Evolutionary conservation across 2,888 invertebrate species (phyloP).

Genomic region (Rutpela maculata): DNA sequence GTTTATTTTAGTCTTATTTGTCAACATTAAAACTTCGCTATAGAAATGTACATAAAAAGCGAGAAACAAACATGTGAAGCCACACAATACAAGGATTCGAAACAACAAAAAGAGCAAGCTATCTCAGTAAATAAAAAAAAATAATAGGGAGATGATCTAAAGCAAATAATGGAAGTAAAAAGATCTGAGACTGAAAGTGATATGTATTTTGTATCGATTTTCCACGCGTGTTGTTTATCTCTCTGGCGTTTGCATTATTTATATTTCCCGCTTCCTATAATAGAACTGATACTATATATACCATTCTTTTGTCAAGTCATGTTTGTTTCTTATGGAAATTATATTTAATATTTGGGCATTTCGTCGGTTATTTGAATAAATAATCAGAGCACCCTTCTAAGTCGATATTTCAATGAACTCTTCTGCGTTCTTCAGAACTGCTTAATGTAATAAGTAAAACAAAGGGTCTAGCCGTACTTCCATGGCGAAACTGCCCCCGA

Average conservation of each 20-base stretch:
- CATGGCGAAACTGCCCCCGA: too few species aligned
- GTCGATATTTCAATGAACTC: too few species aligned
- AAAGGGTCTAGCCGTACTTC: too few species aligned
- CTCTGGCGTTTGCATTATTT: background rate
- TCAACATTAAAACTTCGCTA: too few species aligned
- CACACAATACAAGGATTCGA: background rate
- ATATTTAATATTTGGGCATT: too few species aligned
- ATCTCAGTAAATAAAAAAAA: background rate
- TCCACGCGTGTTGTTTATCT: background rate
- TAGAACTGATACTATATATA: background rate
- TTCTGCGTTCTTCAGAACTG: too few species aligned
- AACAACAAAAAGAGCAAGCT: background rate
- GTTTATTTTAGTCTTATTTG: too few species aligned
- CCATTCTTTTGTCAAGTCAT: background rate
- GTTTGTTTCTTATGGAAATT: background rate
- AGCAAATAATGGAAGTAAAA: background rate
- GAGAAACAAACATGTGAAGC: too few species aligned
- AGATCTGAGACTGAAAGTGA: slow-evolving; percentile 1
- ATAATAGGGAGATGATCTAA: background rate
- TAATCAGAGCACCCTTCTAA: too few species aligned
- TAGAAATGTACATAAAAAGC: too few species aligned
- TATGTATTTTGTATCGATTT: background rate
- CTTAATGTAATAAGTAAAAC: too few species aligned
- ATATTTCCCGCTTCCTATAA: background rate
- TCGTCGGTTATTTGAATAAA: too few species aligned